These are phyloP conservation scores for Pollenia griseotomentosa DNA, from an alignment of 2,888 invertebrate species.

Conservation along the genomic window DNA sequence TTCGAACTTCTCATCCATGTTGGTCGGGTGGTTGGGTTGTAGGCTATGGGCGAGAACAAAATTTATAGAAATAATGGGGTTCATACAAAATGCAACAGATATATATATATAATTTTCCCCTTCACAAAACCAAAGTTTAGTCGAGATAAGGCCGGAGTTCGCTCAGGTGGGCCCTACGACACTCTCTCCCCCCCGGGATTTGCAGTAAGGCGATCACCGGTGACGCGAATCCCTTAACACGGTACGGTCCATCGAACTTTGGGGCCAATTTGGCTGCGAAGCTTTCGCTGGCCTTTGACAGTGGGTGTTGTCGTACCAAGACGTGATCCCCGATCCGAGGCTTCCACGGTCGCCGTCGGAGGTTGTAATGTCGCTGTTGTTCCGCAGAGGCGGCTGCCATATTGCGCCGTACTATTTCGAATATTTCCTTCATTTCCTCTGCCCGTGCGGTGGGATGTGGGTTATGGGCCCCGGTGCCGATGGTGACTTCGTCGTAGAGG, in stretches of 20 bases:
- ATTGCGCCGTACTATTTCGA: conserved; percentile 7
- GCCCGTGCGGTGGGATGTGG: background rate
- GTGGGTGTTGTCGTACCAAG: background rate
- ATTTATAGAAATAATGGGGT: too few species aligned
- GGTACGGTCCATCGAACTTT: conserved; percentile 13
- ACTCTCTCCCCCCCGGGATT: too few species aligned
- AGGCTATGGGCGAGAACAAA: too few species aligned
- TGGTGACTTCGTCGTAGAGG: conserved; percentile 30
- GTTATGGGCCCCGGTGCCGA: background rate
- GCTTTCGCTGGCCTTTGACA: conserved; percentile 19
- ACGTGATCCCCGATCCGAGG: conserved; percentile 16
- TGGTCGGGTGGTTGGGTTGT: too few species aligned
- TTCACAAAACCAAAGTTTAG: too few species aligned
- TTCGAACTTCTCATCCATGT: too few species aligned
- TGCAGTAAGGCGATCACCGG: background rate
- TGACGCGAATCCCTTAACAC: background rate
- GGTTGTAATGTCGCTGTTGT: conserved; percentile 20
- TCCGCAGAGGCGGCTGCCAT: background rate
- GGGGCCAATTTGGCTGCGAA: conserved; percentile 34
- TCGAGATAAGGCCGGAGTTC: too few species aligned
- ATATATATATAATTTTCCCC: too few species aligned
- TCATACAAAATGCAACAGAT: too few species aligned
- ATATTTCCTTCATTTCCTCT: conserved; percentile 17
- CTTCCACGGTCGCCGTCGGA: background rate
- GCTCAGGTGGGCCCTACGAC: too few species aligned